Percentiles rank a stretch among this genome's conserved stretches.
Evolutionary conservation across 2,113 vertebrate genomes (phyloP).

Genomic region (Trachemys scripta): DNA sequence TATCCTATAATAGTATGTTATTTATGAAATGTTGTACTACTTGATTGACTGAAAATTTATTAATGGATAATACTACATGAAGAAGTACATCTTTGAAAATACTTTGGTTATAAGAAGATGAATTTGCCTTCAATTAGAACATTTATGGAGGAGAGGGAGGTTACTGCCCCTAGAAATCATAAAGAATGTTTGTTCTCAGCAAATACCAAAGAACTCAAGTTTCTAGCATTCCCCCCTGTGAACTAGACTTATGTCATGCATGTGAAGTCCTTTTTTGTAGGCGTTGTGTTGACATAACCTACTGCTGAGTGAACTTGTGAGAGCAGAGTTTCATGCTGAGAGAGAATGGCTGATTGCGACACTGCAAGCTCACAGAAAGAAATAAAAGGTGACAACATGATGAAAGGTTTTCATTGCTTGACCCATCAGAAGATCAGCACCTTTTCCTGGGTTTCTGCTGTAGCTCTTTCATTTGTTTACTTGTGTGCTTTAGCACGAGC

Average conservation of each 20-base stretch:
- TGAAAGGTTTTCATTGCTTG: conserved; percentile 69
- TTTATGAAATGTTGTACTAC: neutral
- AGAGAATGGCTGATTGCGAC: conserved; percentile 65
- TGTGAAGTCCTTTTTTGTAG: conserved; percentile 71
- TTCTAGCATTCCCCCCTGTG: conserved; percentile 48
- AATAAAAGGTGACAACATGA: conserved; percentile 71
- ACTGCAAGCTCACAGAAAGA: conserved; percentile 49
- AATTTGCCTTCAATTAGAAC: neutral
- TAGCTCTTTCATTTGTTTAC: conserved; percentile 59
- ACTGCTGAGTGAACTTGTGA: conserved; percentile 78
- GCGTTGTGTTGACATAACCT: conserved; percentile 78
- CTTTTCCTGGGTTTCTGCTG: conserved; percentile 51
- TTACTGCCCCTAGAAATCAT: neutral
- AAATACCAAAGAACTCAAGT: conserved; percentile 18
- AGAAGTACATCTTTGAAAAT: neutral
- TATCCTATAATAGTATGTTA: neutral
- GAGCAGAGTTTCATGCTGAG: conserved; percentile 70
- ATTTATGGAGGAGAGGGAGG: neutral
- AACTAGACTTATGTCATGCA: conserved; percentile 60
- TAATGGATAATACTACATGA: neutral
- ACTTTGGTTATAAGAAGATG: neutral
- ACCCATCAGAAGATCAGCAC: conserved; percentile 56
- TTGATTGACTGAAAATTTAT: conserved; percentile 23
- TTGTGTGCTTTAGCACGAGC: conserved; percentile 20
- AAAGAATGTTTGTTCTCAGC: conserved; percentile 35